Percentiles rank a stretch among this genome's conserved stretches.
Conservation (phyloP, 2,113 vertebrate genomes). For the Tachuris rubrigastra region DNA sequence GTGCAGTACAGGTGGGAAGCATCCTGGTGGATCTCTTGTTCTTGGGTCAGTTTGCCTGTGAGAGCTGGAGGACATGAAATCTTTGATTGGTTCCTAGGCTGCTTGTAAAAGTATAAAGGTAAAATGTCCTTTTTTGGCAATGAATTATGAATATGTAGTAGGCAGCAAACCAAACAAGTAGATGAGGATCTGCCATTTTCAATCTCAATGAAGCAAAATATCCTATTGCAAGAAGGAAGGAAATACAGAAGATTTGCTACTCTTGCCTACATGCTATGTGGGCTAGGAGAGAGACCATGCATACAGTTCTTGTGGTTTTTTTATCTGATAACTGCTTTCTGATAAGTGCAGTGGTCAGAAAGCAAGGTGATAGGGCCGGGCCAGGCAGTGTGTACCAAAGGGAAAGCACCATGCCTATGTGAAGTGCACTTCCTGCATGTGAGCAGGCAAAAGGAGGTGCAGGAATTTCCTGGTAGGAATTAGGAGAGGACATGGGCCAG, state of each 20-base stretch:
- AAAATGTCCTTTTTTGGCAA: not conserved
- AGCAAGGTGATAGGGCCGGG: not conserved
- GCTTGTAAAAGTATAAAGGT: not conserved
- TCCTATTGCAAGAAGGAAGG: not conserved
- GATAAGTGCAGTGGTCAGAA: not conserved
- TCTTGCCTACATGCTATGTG: not conserved
- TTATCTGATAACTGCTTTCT: not conserved
- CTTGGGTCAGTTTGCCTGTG: not conserved
- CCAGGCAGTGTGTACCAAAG: not conserved
- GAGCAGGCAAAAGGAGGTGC: not conserved
- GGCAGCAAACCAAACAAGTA: not conserved
- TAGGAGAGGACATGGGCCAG: not conserved
- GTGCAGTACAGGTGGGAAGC: not conserved
- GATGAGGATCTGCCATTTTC: not conserved
- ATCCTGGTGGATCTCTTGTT: not conserved
- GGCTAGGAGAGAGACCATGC: not conserved
- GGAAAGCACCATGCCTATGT: not conserved
- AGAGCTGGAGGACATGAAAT: not conserved
- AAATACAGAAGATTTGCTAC: not conserved
- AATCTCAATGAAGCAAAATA: not conserved
- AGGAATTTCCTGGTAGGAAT: not conserved
- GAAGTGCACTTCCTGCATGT: not conserved
- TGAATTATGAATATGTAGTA: not conserved
- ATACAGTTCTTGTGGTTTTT: rapidly evolving
- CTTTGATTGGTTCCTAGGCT: not conserved